Percentiles rank a stretch among this genome's conserved stretches.
These are phyloP conservation scores for Prionailurus bengalensis DNA, from an alignment of 2,113 vertebrate genomes.

Conservation along the genomic window DNA sequence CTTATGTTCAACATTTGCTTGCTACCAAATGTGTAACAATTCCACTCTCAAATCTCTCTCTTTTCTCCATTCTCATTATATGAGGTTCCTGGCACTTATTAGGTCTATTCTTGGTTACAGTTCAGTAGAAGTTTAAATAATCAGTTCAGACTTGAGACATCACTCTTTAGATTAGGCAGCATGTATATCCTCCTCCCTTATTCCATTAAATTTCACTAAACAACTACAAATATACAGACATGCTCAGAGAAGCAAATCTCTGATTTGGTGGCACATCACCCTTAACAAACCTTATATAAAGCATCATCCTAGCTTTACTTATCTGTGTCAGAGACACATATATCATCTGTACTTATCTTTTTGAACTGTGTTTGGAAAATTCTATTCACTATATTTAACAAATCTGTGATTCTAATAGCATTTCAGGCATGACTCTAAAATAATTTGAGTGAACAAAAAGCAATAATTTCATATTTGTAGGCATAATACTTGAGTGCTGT, in stretches of 20 bases:
- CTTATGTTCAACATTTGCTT: neutral
- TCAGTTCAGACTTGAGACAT: neutral
- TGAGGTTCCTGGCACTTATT: neutral
- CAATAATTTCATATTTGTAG: conserved; percentile 70
- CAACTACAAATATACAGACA: neutral
- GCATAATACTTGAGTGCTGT: conserved; percentile 70
- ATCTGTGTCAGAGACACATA: neutral
- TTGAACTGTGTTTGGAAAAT: neutral
- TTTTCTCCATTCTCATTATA: neutral
- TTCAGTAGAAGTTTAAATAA: neutral
- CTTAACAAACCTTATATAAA: neutral
- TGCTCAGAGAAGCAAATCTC: neutral
- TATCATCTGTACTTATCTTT: neutral
- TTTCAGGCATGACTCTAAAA: conserved; percentile 54
- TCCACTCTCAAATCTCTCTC: neutral
- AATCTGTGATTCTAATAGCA: neutral
- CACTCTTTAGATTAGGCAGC: neutral
- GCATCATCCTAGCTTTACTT: neutral
- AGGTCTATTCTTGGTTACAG: neutral
- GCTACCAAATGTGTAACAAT: neutral
- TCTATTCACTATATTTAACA: neutral
- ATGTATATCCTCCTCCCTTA: neutral
- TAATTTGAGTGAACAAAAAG: conserved; percentile 66
- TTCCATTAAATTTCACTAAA: neutral
- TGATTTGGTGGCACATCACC: neutral